Base-by-base conservation (phyloP, 2,888 invertebrate species). In the Salticus scenicus region DNA sequence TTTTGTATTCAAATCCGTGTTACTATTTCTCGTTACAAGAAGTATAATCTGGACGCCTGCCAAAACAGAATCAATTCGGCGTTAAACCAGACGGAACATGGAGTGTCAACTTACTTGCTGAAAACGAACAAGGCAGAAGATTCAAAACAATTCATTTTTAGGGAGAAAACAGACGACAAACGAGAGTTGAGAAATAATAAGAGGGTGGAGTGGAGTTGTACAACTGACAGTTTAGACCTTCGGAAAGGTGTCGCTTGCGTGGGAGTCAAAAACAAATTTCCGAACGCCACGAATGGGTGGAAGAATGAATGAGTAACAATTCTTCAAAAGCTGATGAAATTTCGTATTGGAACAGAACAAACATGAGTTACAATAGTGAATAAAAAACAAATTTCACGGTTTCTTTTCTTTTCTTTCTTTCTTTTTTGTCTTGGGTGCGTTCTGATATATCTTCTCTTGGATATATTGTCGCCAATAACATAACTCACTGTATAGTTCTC, bases 231-330 rank as follows among this genome's bases (percentile, higher is more conserved):
- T n/a, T n/a, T n/a, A n/a, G n/a, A n/a, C n/a, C n/a, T n/a, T n/a
- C n/a, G n/a, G n/a, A 57, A 57, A 57, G 57, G 57, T 57, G 57
- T 57, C 57, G 24, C 47, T n/a, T 2, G 47, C 10, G 47, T 47
- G 47, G 47, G 47, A 47, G 47, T 47, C 17, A 12, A 12, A 47
- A 17, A n/a, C 2, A 47, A 47, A 47, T 37, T 8, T 12, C 12
- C 7, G 12, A 8, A 37, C 37, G n/a, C n/a, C n/a, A n/a, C n/a
- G n/a, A n/a, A n/a, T n/a, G n/a, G n/a, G n/a, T n/a, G n/a, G n/a
- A n/a, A n/a, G n/a, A n/a, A n/a, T n/a, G n/a, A n/a, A n/a, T n/a
- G n/a, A n/a, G n/a, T n/a, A n/a, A n/a, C n/a, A n/a, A n/a, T n/a
- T n/a, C n/a, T n/a, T n/a, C n/a, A n/a, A n/a, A n/a, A n/a, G n/a